These are phyloP conservation scores for Drosophila anomelani DNA, from an alignment of 2,888 invertebrate species.

Conservation along the genomic window DNA sequence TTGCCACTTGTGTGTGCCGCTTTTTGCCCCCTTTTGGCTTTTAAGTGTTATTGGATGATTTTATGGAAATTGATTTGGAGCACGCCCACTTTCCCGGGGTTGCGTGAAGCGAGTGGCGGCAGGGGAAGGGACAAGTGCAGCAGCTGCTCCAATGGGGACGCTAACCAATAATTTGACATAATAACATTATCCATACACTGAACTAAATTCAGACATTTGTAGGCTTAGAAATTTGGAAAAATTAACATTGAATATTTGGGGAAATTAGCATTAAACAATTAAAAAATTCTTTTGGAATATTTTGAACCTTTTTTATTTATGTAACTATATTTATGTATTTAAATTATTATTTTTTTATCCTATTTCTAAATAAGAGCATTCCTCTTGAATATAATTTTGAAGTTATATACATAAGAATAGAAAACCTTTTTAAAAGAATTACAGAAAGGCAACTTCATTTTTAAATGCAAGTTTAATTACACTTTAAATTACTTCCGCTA, in stretches of 20 bases:
- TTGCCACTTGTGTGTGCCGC: slow-evolving; percentile 40
- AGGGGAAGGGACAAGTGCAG: slow-evolving; percentile 56
- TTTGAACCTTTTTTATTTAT: no score
- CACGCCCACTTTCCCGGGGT: slow-evolving; percentile 70
- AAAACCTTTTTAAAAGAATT: no score
- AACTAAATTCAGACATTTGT: not conserved
- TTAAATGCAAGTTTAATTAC: not conserved
- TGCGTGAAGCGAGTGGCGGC: slow-evolving; percentile 13
- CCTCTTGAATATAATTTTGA: no score
- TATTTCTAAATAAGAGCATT: no score
- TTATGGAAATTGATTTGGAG: slow-evolving; percentile 76
- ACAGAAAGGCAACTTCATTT: not conserved
- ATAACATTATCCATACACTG: slow-evolving; percentile 46
- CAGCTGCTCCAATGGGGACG: slow-evolving; percentile 39
- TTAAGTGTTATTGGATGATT: slow-evolving; percentile 73
- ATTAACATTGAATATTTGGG: no score
- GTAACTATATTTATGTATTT: no score
- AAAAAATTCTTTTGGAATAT: no score
- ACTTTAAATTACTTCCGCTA: not conserved
- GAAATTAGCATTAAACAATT: no score
- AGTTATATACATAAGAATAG: no score
- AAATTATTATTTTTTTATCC: no score
- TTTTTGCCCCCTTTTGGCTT: slow-evolving; percentile 47
- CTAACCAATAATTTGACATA: slow-evolving; percentile 43
- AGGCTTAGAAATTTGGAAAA: no score